Conservation (phyloP, 2,113 vertebrate genomes). For the Cebus imitator region DNA sequence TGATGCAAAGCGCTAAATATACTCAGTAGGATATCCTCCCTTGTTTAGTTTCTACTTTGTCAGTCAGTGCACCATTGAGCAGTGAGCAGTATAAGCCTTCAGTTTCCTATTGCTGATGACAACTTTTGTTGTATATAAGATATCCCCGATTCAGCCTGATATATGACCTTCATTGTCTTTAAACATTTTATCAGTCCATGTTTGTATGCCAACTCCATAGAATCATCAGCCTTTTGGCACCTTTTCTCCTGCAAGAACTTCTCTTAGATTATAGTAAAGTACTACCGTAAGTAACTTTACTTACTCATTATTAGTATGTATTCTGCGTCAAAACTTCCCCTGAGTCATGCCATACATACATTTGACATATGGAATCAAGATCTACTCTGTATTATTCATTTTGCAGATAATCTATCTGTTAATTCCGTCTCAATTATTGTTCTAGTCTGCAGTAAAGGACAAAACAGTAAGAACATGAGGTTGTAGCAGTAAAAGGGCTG, state of each 20-base stretch:
- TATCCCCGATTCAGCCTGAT: neutral
- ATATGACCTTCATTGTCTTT: neutral
- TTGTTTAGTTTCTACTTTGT: neutral
- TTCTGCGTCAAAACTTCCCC: conserved; percentile 31
- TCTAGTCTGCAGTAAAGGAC: conserved; percentile 31
- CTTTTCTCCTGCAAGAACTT: neutral
- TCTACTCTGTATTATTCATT: conserved; percentile 19
- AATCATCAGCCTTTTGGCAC: neutral
- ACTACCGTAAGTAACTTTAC: neutral
- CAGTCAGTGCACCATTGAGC: neutral
- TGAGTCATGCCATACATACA: conserved; percentile 19
- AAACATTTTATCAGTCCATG: neutral
- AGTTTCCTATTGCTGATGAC: neutral
- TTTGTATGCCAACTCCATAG: neutral
- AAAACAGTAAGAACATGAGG: neutral
- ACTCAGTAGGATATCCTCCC: neutral
- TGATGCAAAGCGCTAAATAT: neutral
- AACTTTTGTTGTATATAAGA: neutral
- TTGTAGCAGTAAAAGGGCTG: neutral
- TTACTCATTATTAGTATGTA: neutral
- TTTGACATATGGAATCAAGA: conserved; percentile 3
- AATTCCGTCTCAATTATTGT: neutral
- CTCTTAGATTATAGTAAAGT: neutral
- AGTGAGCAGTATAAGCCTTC: neutral
- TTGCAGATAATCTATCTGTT: neutral